A percentile compares a stretch with the other conserved stretches of the same genome.
Evolutionary conservation across 2,113 vertebrate species (phyloP).

Genomic region (Thryonomys swinderianus): DNA sequence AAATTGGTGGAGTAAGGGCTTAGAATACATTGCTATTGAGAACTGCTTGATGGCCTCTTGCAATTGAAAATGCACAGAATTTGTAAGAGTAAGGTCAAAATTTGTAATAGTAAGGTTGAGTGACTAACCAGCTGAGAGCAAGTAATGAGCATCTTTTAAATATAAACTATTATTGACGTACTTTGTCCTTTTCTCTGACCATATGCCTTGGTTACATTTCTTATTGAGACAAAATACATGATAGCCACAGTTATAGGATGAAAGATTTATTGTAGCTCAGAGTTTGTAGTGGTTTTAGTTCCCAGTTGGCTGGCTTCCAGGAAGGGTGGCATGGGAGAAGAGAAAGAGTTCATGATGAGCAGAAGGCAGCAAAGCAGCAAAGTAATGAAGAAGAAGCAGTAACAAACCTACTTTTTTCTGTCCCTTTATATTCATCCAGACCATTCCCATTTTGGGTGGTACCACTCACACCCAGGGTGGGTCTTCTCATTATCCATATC

Average conservation of each 20-base stretch:
- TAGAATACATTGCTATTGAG: neutral
- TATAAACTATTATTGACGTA: neutral
- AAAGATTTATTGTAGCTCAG: neutral
- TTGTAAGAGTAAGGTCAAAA: neutral
- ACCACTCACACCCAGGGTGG: neutral
- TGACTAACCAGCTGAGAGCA: neutral
- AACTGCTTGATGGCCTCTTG: neutral
- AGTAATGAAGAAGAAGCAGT: neutral
- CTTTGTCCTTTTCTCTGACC: neutral
- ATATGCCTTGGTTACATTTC: neutral
- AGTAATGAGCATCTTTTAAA: slow-evolving; percentile 20
- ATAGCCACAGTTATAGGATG: neutral
- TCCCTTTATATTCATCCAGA: neutral
- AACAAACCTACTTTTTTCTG: neutral
- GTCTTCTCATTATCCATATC: neutral
- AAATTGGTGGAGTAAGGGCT: neutral
- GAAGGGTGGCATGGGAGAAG: neutral
- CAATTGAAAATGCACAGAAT: neutral
- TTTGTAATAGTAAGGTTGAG: neutral
- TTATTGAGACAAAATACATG: neutral
- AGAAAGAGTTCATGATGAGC: neutral
- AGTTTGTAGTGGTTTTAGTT: neutral
- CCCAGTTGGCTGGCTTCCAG: neutral
- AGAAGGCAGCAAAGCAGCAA: neutral
- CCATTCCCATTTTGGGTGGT: neutral